A percentile compares a stretch with the other conserved stretches of the same genome.
Conservation (phyloP, 2,888 invertebrate genomes). For the Panorpa germanica region DNA sequence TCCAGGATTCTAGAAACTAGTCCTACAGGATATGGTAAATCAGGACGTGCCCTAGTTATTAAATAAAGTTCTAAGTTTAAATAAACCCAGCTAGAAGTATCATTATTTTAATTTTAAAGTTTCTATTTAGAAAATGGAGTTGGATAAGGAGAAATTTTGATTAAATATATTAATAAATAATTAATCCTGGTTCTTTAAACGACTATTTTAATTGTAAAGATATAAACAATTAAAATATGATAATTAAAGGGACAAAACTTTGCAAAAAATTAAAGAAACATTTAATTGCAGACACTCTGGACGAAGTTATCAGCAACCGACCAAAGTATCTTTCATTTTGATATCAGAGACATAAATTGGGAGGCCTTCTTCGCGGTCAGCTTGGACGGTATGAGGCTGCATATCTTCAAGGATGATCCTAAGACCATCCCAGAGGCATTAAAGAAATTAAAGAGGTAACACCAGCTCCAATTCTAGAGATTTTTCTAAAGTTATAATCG, state of each 20-base stretch:
- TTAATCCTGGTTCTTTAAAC: too few relatives aligned
- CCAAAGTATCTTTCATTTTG: slow-evolving; percentile 46
- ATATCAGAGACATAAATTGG: slow-evolving; percentile 55
- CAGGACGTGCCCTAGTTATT: too few relatives aligned
- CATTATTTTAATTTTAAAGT: too few relatives aligned
- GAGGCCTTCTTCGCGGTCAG: slow-evolving; percentile 44
- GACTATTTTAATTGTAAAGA: neutral
- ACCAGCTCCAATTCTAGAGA: slow-evolving; percentile 2
- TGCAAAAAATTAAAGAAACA: slow-evolving; percentile 4
- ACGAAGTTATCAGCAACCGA: slow-evolving; percentile 21
- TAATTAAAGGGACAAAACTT: slow-evolving; percentile 1
- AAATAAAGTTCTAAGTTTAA: too few relatives aligned
- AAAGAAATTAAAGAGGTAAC: slow-evolving; percentile 36
- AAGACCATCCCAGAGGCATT: slow-evolving; percentile 42
- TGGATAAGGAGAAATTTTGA: too few relatives aligned
- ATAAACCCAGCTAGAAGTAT: too few relatives aligned
- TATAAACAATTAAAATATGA: neutral
- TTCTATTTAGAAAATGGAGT: too few relatives aligned
- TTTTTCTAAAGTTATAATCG: neutral
- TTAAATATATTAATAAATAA: too few relatives aligned
- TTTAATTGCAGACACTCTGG: slow-evolving; percentile 20
- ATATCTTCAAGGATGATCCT: slow-evolving; percentile 59
- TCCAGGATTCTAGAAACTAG: too few relatives aligned
- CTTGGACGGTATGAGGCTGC: slow-evolving; percentile 50
- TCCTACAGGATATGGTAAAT: too few relatives aligned